Conservation (phyloP, 1,140 invertebrate genomes). For the Reticulitermes speratus region DNA sequence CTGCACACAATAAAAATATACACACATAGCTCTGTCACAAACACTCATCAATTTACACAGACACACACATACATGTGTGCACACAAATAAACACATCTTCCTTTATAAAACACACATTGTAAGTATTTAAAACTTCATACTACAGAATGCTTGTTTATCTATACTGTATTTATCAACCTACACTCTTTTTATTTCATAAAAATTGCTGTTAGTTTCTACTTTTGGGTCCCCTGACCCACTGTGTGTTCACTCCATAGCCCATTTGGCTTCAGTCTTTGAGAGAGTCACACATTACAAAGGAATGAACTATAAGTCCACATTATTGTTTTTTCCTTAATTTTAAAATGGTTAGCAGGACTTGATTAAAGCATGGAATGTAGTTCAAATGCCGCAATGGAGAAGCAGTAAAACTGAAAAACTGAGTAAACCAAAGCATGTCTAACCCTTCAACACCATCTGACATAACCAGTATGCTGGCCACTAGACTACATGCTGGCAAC, state of each 20-base stretch:
- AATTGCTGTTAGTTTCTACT: not conserved
- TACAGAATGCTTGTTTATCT: not conserved
- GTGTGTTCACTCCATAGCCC: not conserved
- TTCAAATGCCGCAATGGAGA: not conserved
- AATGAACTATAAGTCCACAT: not conserved
- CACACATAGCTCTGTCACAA: not conserved
- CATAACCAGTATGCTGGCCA: too few relatives aligned
- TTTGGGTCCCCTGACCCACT: not conserved
- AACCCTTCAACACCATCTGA: too few relatives aligned
- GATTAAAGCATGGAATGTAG: not conserved
- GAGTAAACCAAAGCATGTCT: too few relatives aligned
- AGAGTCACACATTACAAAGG: not conserved
- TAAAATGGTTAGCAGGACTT: not conserved
- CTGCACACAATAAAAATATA: not conserved
- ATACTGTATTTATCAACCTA: not conserved
- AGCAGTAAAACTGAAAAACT: not conserved
- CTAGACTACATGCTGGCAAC: too few relatives aligned
- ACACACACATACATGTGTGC: too few relatives aligned
- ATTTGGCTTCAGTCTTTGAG: not conserved
- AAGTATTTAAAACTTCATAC: not conserved
- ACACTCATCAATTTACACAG: not conserved
- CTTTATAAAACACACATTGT: too few relatives aligned
- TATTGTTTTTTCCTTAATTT: not conserved
- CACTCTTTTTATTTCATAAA: not conserved
- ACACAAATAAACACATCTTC: too few relatives aligned